Evolutionary conservation across 2,888 invertebrate species (phyloP), one percentile per base, ranked within the genome.

Genomic region (Brachynemurus nebulosus): DNA sequence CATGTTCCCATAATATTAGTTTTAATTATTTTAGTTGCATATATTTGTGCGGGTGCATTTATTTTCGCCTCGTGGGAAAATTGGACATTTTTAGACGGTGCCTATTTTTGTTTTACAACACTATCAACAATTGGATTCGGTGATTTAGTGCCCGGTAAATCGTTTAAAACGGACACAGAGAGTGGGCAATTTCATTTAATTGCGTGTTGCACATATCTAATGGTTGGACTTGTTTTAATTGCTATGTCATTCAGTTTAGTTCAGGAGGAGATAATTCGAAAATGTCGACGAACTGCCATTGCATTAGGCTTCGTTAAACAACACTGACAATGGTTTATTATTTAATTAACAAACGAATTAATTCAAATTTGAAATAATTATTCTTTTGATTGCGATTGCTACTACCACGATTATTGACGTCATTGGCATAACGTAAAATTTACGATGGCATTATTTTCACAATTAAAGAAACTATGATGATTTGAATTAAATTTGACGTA

Each of bases 211-310:
- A 73, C 80, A 9, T 88, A 86, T 60, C 66, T 88, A 50, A 71
- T 86, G 49, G 69, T 86, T 48, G 88, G 88, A 20, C 69, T 88
- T 11, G 80, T 86, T 47, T 68, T 86, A 46, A 80, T 88, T 55
- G 86, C 86, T 8, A 86, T 85, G 83, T 82, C 85, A 44, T 86
- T 88, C 57, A 85, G 82, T 62, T 70, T 88, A 47, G 72, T 86
- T 45, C 86, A 88, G 59, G 86, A 86, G 53, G 85, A 86, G 59
- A 75, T 86, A 3, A 74, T 81, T 48, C 70, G 77, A 54, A 76
- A 78, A 58, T 83, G 82, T 66, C 75, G 77, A 54, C 77, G 79
- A 51, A 65, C 82, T 57, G 83, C 83, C 11, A 72, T 76, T 51
- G 74, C 71, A 59, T 67, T 84, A 55, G 82, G 83, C 47, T 65